Evolutionary conservation across 2,797 vertebrate species (phyloP).

Genomic region (Parauchenoglanis ngamensis): DNA sequence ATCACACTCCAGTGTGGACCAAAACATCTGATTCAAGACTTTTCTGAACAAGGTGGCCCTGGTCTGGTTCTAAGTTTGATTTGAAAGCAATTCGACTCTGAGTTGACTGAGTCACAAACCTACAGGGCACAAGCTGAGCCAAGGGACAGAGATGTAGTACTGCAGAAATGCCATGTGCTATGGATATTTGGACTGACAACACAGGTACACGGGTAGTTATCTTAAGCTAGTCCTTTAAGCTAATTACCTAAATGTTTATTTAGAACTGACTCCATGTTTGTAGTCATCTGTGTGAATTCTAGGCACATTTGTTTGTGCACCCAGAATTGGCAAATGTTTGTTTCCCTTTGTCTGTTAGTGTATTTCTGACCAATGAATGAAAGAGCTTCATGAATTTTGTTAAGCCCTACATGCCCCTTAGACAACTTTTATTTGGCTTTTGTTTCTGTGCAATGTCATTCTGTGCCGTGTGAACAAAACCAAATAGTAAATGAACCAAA

Average conservation of each 20-base stretch:
- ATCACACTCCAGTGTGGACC: background rate
- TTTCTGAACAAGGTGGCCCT: background rate
- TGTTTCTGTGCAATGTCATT: background rate
- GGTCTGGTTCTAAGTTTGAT: background rate
- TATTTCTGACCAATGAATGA: background rate
- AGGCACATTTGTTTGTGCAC: too few relatives aligned
- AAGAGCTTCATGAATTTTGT: background rate
- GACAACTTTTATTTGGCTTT: background rate
- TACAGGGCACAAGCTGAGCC: background rate
- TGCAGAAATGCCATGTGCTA: background rate
- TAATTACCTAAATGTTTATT: background rate
- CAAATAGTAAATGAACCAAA: background rate
- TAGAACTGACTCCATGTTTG: background rate
- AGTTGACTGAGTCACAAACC: background rate
- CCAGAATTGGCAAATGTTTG: background rate
- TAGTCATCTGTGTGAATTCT: too few relatives aligned
- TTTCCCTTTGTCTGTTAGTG: background rate
- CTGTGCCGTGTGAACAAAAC: background rate
- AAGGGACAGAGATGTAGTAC: background rate
- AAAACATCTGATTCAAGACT: background rate
- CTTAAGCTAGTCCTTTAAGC: background rate
- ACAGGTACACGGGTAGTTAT: background rate
- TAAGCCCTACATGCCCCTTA: background rate
- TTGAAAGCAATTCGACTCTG: background rate
- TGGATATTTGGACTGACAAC: background rate